Evolutionary conservation across 2,888 invertebrate genomes (phyloP), one percentile per base, ranked within the genome.

Genomic region (Papilio protenor): DNA sequence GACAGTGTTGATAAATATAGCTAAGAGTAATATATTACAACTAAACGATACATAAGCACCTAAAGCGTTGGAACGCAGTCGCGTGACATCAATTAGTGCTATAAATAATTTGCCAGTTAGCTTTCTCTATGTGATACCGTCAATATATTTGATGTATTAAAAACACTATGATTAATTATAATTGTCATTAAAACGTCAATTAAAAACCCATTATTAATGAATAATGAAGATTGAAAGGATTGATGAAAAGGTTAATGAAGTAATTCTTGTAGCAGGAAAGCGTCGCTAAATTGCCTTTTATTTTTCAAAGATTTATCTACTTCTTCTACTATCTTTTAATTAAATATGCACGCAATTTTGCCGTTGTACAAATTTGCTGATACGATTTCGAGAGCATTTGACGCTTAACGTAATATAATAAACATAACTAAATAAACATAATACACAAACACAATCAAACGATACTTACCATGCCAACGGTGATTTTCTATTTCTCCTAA

Each of bases 401-500:
- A 55, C 55, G 2, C 11, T 55, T 55, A 21, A 49, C 49, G 14
- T 49, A 49, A 40, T n/a, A n/a, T n/a, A n/a, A n/a, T n/a, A n/a
- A n/a, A n/a, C n/a, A n/a, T n/a, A n/a, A n/a, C n/a, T n/a, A n/a
- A n/a, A 40, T 40, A 40, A 40, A 40, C 0, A 5, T 40, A 8
- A 40, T 8, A 40, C 33, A 33, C 33, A 5, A 33, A 27, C 70
- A 21, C 61, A 57, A 71, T 5, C 8, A 40, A 40, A 40, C 8
- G 1, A 14, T 27, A 76, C 91, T 91, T 90, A 97, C 97, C 96
- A 86, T 95, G 89, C 96, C 96, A 96, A 70, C 88, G 88, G 82
- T 95, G 94, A 80, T 95, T 95, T 64, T 95, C 91, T 16, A 88
- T 86, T 82, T 96, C 95, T 55, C 96, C 96, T 79, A 96, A 92